Evolutionary conservation across 2,888 invertebrate genomes (phyloP).

Genomic region (Pardosa pseudoannulata): DNA sequence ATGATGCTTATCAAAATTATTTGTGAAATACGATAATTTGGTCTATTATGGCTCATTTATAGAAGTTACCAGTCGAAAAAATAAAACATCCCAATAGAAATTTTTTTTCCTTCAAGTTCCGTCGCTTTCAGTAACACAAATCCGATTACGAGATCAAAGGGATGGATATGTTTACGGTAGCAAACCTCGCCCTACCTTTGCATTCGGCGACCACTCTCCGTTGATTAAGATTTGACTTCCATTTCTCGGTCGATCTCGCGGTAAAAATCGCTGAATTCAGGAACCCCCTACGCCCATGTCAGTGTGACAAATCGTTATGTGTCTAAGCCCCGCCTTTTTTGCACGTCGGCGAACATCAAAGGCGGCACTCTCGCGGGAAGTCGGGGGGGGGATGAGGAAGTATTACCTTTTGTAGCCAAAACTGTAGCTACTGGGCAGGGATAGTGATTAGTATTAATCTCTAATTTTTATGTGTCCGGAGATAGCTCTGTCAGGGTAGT

Average conservation of each 20-base stretch:
- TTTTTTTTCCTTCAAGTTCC: too few relatives aligned
- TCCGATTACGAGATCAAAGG: too few relatives aligned
- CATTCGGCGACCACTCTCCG: not conserved
- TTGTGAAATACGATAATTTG: too few relatives aligned
- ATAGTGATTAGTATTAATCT: conserved; percentile 44
- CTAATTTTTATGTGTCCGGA: not conserved
- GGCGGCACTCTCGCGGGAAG: not conserved
- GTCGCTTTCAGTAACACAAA: too few relatives aligned
- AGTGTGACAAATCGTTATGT: conserved; percentile 57
- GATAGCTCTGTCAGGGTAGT: not conserved
- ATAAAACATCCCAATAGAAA: too few relatives aligned
- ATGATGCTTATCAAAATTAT: too few relatives aligned
- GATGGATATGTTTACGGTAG: too few relatives aligned
- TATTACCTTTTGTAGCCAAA: not conserved
- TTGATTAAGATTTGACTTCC: not conserved
- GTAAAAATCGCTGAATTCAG: not conserved
- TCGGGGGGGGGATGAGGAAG: not conserved
- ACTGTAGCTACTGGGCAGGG: conserved; percentile 53
- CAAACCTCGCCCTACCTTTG: too few relatives aligned
- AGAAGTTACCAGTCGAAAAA: too few relatives aligned
- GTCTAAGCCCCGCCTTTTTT: conserved; percentile 45
- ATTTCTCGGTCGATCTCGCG: not conserved
- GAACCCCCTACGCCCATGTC: conserved; percentile 58
- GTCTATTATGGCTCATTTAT: too few relatives aligned
- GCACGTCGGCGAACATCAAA: conserved; percentile 59